Evolutionary conservation across 2,113 vertebrate genomes (phyloP).

Genomic region (Salvelinus alpinus): DNA sequence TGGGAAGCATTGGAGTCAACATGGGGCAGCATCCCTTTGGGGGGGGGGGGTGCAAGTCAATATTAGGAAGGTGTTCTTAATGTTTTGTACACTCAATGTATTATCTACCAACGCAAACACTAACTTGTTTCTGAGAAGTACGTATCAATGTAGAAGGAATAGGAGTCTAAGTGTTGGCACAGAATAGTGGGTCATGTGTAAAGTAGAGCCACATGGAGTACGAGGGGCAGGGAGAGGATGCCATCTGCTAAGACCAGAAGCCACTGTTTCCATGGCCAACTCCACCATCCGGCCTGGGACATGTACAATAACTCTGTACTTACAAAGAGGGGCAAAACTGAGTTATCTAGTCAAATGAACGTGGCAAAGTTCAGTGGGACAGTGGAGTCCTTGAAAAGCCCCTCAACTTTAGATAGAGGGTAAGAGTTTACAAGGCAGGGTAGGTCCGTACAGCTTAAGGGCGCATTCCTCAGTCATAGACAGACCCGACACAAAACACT

Average conservation of each 20-base stretch:
- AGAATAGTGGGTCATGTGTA: constrained; percentile 68
- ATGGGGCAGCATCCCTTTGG: too few relatives aligned
- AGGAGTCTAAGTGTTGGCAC: constrained; percentile 51
- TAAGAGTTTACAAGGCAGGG: constrained; percentile 7
- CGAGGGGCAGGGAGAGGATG: constrained; percentile 55
- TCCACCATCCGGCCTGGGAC: constrained; percentile 65
- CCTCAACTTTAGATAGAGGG: not conserved
- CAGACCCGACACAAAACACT: constrained; percentile 53
- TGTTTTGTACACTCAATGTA: too few relatives aligned
- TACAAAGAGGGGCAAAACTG: constrained; percentile 46
- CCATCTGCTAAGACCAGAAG: constrained; percentile 74
- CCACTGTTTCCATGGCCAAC: constrained; percentile 60
- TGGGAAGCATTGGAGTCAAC: too few relatives aligned
- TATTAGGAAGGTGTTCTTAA: too few relatives aligned
- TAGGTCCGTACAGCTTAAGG: constrained; percentile 5
- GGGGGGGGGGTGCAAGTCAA: too few relatives aligned
- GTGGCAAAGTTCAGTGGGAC: constrained; percentile 20
- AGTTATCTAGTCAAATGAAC: constrained; percentile 49
- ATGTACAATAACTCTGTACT: constrained; percentile 19
- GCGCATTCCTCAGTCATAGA: constrained; percentile 30
- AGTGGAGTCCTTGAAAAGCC: not conserved
- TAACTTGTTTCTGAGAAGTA: not conserved
- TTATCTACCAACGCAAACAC: too few relatives aligned
- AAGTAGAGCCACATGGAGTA: constrained; percentile 64
- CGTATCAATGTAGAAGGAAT: constrained; percentile 10